Conservation (phyloP, 2,888 invertebrate species). For the Hypolimnas misippus region DNA sequence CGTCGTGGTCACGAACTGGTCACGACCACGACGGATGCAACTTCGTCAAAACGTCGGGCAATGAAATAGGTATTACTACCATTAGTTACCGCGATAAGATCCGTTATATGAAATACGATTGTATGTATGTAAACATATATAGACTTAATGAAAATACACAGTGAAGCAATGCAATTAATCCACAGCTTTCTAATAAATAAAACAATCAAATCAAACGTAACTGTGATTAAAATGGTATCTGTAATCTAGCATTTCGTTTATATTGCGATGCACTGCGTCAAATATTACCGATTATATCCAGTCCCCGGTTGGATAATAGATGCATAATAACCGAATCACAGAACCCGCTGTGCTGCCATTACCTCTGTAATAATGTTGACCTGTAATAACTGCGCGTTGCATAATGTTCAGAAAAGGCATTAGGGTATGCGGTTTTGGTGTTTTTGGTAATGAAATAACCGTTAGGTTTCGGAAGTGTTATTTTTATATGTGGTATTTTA, state of each 20-base stretch:
- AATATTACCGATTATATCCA: constrained; percentile 10
- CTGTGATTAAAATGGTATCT: constrained; percentile 8
- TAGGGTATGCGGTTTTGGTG: constrained; percentile 13
- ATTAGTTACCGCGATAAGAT: no score
- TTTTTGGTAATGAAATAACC: constrained; percentile 2
- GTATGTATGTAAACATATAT: no score
- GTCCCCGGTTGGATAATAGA: constrained; percentile 9
- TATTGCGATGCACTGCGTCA: constrained; percentile 9
- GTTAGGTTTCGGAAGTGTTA: constrained; percentile 3
- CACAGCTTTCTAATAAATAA: constrained; percentile 4
- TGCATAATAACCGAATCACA: constrained; percentile 16
- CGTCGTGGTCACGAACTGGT: no score
- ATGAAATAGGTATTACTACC: no score
- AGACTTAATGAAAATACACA: no score
- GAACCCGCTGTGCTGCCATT: constrained; percentile 8
- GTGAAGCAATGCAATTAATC: neutral
- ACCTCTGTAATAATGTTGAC: constrained; percentile 31
- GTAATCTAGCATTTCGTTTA: constrained; percentile 9
- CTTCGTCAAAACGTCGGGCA: no score
- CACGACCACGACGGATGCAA: no score
- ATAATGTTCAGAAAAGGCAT: constrained; percentile 30
- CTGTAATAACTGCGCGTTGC: constrained; percentile 31
- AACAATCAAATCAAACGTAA: constrained; percentile 1
- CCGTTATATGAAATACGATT: no score
- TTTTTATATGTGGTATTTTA: neutral